Conservation (phyloP, 2,113 vertebrate species). For the Oriolus oriolus region DNA sequence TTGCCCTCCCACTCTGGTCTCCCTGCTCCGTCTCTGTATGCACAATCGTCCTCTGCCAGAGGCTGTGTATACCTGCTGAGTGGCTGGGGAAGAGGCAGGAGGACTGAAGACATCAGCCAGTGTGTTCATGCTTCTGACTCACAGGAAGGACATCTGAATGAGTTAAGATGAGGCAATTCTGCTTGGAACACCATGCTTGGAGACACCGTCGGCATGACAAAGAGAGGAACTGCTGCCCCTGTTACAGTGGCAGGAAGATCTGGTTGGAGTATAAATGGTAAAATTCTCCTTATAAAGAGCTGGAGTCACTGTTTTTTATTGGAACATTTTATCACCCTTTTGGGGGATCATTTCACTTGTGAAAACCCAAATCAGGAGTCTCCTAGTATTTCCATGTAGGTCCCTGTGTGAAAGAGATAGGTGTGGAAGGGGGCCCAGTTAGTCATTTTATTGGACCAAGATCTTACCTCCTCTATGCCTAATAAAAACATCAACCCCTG, state of each 20-base stretch:
- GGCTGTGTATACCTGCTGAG: background rate
- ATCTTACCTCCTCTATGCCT: background rate
- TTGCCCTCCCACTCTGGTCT: background rate
- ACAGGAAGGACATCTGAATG: background rate
- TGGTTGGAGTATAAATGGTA: background rate
- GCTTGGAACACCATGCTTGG: background rate
- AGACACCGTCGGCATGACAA: background rate
- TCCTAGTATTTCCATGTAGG: background rate
- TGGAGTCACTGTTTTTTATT: background rate
- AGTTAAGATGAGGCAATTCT: slow-evolving; percentile 14
- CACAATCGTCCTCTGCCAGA: background rate
- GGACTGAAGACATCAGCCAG: background rate
- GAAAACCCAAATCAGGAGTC: background rate
- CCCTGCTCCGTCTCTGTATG: accelerated
- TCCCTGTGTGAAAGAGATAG: background rate
- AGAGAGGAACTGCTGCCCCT: background rate
- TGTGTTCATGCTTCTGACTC: background rate
- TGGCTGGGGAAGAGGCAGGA: background rate
- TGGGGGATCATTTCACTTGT: accelerated
- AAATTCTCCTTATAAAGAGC: background rate
- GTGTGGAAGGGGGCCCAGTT: background rate
- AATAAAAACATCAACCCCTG: background rate
- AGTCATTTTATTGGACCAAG: background rate
- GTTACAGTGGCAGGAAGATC: background rate
- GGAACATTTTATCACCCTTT: background rate